Conservation (phyloP, 1,140 invertebrate species). For the Hylaeus anthracinus region DNA sequence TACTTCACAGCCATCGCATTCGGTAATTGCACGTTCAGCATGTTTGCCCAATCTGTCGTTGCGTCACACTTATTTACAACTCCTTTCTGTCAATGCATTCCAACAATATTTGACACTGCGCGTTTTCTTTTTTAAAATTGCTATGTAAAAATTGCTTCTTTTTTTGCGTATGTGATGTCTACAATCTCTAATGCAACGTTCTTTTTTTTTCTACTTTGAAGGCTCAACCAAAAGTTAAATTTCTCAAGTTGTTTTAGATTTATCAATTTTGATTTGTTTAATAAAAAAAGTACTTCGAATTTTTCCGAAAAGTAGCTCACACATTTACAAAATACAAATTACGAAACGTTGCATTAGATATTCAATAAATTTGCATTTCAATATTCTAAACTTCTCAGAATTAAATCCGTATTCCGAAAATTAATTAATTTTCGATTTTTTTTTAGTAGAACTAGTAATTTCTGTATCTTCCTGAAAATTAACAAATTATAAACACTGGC, state of each 20-base stretch:
- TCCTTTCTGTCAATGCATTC: slow-evolving; percentile 27
- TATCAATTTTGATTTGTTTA: not conserved
- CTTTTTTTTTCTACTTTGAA: not conserved
- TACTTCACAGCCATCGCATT: slow-evolving; percentile 18
- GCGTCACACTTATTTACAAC: slow-evolving; percentile 51
- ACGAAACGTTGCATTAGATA: not conserved
- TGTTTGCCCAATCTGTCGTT: slow-evolving; percentile 48
- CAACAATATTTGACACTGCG: slow-evolving; percentile 1
- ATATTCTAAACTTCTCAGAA: not conserved
- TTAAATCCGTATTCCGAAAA: not conserved
- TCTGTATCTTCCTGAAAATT: not conserved
- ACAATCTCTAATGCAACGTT: not conserved
- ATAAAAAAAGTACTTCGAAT: not conserved
- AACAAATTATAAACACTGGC: slow-evolving; percentile 1
- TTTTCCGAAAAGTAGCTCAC: not conserved
- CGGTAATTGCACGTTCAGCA: slow-evolving; percentile 47
- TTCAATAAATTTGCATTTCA: not conserved
- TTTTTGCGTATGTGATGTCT: not conserved
- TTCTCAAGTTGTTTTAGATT: not conserved
- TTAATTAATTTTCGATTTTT: slow-evolving; percentile 1
- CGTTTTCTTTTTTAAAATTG: slow-evolving; percentile 12
- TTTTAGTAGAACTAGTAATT: not conserved
- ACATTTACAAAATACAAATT: not conserved
- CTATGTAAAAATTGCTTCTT: slow-evolving; percentile 17
- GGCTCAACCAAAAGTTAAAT: not conserved